A percentile compares a stretch with the other conserved stretches of the same genome.
phyloP scores from a whole-genome alignment of 2,113 vertebrate genomes.

The Neodontobutis hainanensis region DNA sequence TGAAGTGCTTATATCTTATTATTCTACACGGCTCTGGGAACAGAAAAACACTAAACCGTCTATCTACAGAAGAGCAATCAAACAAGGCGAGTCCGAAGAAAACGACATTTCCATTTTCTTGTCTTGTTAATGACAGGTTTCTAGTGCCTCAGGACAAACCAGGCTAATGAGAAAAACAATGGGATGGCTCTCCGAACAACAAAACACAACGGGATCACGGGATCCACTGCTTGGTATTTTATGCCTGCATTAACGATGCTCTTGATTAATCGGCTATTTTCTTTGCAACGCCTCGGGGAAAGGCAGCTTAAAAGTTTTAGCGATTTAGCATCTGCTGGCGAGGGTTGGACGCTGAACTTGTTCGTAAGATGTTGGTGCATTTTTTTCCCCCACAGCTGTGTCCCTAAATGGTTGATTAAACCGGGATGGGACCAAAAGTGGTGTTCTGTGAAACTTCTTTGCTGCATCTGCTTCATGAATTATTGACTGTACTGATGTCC shows the following conservation, averaged over 20 bases:
- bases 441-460: conserved; percentile 34
- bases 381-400: conserved; percentile 18
- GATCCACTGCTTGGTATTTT: conserved; percentile 58
- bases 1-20: conserved; percentile 59
- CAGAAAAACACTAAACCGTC: conserved; percentile 44
- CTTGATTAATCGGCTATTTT: conserved; percentile 66
- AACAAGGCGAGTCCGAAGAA: conserved; percentile 30
- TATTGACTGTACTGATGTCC: conserved; percentile 55
- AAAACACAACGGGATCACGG: conserved; percentile 43
- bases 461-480: conserved; percentile 63
- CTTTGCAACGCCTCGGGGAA: conserved; percentile 22
- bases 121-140: conserved; percentile 60
- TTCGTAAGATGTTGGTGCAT: background rate
- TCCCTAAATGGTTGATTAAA: conserved; percentile 27
- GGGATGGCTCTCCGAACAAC: conserved; percentile 52
- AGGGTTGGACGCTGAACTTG: background rate
- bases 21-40: conserved; percentile 37
- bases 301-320: conserved; percentile 37
- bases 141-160: conserved; percentile 58
- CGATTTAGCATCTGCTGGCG: conserved; percentile 6
- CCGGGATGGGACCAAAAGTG: conserved; percentile 23
- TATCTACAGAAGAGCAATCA: conserved; percentile 40
- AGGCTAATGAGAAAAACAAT: conserved; percentile 73
- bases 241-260: conserved; percentile 60
- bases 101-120: conserved; percentile 62